Evolutionary conservation across 2,113 vertebrate species (phyloP), one percentile per base, ranked within the genome.

Genomic region (Pampusana beccarii): DNA sequence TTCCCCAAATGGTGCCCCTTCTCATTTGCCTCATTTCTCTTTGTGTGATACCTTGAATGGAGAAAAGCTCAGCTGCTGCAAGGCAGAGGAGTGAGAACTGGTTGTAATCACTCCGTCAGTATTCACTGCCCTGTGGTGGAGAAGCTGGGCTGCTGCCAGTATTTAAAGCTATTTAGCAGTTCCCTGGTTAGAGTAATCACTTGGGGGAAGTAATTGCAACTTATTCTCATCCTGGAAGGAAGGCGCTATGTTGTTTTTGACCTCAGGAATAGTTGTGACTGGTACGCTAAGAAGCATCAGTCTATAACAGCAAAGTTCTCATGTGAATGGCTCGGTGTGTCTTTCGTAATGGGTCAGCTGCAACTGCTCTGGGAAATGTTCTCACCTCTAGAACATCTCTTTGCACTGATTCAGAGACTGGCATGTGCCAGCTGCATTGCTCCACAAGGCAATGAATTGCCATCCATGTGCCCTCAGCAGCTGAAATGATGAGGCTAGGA

Each of bases 81-180:
- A 78, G 51, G 56, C 54, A 86, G n/a, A 86, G 20, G 26, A 53
- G 28, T 42, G n/a, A 38, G 79, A 66, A 46, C 26, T 61, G 28
- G 15, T 77, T 62, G 54, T 85, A 90, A 81, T 46, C 60, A 36
- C 31, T 71, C 67, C 75, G 36, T 65, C 77, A 81, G 23, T 1
- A 3, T 65, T 69, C 74, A 12, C 25, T 48, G 40, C 40, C 36
- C 54, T 88, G 46, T 17, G 58, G 42, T 78, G 51, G 40, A 90
- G 66, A 77, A 93, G n/a, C 64, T 18, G 12, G 34, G 36, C 82
- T 88, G 19, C 71, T 92, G 72, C 36, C 75, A 74, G 92, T 34
- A 92, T 62, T 88, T 93, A 88, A 83, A 93, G 5, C 6, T 93
- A 36, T 87, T 90, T 78, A 78, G 80, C 81, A 88, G 67, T 38